phyloP scores from a whole-genome alignment of 2,113 vertebrate species.

The Calidris pugnax region DNA sequence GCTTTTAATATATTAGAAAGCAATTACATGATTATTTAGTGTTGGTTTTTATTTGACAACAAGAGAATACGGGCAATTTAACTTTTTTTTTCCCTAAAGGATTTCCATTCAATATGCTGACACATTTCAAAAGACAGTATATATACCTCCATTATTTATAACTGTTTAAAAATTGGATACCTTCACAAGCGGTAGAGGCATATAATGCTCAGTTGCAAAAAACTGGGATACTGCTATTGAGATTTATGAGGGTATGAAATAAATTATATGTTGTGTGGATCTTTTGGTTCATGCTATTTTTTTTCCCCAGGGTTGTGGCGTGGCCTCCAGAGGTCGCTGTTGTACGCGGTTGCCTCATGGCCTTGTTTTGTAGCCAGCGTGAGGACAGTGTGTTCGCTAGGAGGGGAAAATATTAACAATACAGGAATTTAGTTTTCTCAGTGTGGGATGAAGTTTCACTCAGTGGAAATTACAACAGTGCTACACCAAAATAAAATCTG shows the following conservation, averaged over 20 bases:
- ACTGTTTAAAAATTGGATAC: not conserved
- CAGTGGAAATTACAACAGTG: constrained; percentile 24
- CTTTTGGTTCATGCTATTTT: not conserved
- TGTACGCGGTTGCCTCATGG: not conserved
- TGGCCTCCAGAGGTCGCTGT: constrained; percentile 60
- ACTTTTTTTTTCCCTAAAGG: not conserved
- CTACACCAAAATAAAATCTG: constrained; percentile 12
- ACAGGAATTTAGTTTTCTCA: constrained; percentile 34
- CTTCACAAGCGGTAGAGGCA: not conserved
- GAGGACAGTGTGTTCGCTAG: not conserved
- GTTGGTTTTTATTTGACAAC: not conserved
- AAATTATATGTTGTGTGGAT: not conserved
- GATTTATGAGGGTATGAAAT: not conserved
- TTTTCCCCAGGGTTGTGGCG: not conserved
- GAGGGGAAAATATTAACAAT: constrained; percentile 26
- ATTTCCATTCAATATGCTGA: not conserved
- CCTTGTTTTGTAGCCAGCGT: not conserved
- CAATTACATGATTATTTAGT: not conserved
- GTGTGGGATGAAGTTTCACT: constrained; percentile 11
- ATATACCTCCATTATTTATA: not conserved
- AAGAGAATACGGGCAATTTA: not conserved
- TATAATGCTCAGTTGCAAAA: not conserved
- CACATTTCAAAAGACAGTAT: not conserved
- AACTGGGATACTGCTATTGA: not conserved
- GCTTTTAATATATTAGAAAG: not conserved